phyloP scores from a whole-genome alignment of 1,140 invertebrate species.

The Chironomus tepperi region DNA sequence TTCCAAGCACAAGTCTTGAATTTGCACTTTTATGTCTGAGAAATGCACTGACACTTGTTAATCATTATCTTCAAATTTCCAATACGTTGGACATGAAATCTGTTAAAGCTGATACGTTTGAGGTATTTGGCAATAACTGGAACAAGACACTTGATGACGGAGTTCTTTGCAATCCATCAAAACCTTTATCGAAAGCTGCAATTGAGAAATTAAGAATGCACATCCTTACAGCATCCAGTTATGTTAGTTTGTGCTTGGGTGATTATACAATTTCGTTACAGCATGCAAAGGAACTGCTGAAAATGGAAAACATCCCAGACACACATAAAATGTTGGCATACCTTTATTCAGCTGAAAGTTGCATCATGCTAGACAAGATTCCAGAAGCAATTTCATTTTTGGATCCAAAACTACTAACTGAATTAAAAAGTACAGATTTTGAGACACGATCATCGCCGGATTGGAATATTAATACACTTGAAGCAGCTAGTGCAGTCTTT shows the following conservation, averaged over 20 bases:
- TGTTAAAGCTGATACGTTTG: neutral
- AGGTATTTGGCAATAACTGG: neutral
- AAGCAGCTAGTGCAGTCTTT: constrained; percentile 57
- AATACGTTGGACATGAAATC: constrained; percentile 31
- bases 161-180: constrained; percentile 40
- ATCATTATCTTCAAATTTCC: neutral
- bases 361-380: constrained; percentile 75
- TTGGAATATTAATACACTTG: constrained; percentile 61
- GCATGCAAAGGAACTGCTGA: constrained; percentile 46
- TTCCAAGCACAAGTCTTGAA: constrained; percentile 79
- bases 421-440: constrained; percentile 40
- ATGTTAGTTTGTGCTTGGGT: constrained; percentile 74
- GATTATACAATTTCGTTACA: constrained; percentile 75
- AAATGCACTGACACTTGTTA: constrained; percentile 62
- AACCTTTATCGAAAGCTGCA: constrained; percentile 37
- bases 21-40: constrained; percentile 81
- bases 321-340: constrained; percentile 65
- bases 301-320: constrained; percentile 36
- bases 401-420: constrained; percentile 64
- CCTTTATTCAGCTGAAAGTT: constrained; percentile 81
- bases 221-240: constrained; percentile 69
- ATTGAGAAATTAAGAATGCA: constrained; percentile 50
- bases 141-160: constrained; percentile 40
- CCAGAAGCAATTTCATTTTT: constrained; percentile 76
- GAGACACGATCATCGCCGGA: constrained; percentile 31